A percentile compares a stretch with the other conserved stretches of the same genome.
phyloP scores from a whole-genome alignment of 1,140 invertebrate species.

The Lamellibrachia luymesi region DNA sequence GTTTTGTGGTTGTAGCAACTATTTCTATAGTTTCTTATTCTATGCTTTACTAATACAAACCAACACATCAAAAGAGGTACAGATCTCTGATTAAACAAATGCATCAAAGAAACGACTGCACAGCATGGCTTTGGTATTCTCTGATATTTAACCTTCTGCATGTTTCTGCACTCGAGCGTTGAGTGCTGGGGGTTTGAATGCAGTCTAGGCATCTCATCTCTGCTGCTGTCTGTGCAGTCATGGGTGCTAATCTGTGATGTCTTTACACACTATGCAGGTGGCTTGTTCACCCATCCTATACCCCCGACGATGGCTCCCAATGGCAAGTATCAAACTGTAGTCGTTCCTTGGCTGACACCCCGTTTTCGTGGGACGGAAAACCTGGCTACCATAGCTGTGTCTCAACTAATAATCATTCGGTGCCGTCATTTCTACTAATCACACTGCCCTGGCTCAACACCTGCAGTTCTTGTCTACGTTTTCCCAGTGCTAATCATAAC shows the following conservation, averaged over 20 bases:
- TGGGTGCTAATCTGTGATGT: not conserved
- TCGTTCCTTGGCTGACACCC: not conserved
- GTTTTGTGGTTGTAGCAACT: not conserved
- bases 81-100: not conserved
- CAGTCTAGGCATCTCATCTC: not conserved
- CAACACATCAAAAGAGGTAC: not conserved
- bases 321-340: slow-evolving; percentile 18
- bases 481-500: not conserved
- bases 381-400: not conserved
- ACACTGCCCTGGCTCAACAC: not conserved
- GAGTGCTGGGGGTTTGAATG: not conserved
- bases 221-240: not conserved
- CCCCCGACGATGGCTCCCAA: slow-evolving; percentile 18
- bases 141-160: not conserved
- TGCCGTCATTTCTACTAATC: not conserved
- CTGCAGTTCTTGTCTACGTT: not conserved
- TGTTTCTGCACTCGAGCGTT: not conserved
- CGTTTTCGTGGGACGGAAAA: not conserved
- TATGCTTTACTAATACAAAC: not conserved
- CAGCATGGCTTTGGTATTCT: not conserved
- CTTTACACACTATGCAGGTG: not conserved
- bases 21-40: not conserved
- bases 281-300: slow-evolving; percentile 12
- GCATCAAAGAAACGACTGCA: not conserved
- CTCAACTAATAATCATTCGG: not conserved